Conservation (phyloP, 2,797 vertebrate genomes). For the Muscicapa striata region DNA sequence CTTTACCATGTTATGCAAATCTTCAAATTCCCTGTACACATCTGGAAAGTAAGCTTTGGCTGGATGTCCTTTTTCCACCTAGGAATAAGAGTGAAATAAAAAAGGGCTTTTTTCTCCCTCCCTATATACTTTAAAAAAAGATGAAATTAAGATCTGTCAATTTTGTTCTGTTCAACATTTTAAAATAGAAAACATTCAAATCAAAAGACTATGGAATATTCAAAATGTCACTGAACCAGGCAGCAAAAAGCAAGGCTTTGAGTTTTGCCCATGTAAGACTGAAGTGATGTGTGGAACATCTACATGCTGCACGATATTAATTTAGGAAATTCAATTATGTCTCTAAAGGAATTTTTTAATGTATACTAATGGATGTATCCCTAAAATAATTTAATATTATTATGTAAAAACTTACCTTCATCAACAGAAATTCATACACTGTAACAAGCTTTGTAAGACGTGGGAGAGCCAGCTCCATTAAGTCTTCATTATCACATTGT, state of each 20-base stretch:
- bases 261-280: neutral
- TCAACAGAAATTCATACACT: conserved; percentile 90
- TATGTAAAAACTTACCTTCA: conserved; percentile 81
- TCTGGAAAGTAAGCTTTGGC: conserved; percentile 85
- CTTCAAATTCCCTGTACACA: conserved; percentile 92
- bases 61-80: conserved; percentile 84
- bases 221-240: neutral
- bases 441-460: conserved; percentile 86
- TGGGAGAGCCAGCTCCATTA: conserved; percentile 89
- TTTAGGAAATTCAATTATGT: neutral
- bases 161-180: neutral
- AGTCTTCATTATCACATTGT: conserved; percentile 86
- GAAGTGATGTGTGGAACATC: neutral
- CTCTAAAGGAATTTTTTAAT: neutral
- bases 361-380: neutral
- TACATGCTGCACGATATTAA: neutral
- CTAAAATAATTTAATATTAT: neutral
- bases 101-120: neutral
- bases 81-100: neutral
- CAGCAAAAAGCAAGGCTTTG: neutral
- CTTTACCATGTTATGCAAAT: conserved; percentile 86
- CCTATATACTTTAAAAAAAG: neutral
- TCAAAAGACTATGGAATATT: neutral
- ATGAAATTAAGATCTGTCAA: neutral
- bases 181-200: neutral